phyloP scores from a whole-genome alignment of 2,888 invertebrate genomes.

The Lysandra coridon region DNA sequence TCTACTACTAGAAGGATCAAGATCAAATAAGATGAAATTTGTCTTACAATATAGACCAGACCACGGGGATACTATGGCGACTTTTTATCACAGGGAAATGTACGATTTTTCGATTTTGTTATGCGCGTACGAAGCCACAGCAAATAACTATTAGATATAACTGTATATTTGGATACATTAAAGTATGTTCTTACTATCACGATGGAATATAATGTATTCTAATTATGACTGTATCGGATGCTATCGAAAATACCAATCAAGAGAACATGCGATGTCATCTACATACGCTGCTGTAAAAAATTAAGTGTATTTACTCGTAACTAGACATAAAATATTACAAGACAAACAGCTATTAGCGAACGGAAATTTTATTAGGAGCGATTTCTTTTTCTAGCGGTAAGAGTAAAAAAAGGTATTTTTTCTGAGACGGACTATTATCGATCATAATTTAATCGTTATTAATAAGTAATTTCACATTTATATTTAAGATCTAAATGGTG shows the following conservation, averaged over 20 bases:
- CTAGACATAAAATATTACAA: conserved; percentile 12
- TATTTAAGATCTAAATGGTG: too few relatives aligned
- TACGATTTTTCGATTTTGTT: too few relatives aligned
- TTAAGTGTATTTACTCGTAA: conserved; percentile 19
- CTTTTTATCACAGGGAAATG: too few relatives aligned
- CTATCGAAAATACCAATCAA: conserved; percentile 27
- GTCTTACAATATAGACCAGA: too few relatives aligned
- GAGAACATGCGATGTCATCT: conserved; percentile 32
- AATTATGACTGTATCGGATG: conserved; percentile 21
- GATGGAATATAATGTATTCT: conserved; percentile 13
- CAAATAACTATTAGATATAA: neutral
- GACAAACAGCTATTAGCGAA: conserved; percentile 4
- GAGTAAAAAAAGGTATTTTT: neutral
- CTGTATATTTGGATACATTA: neutral
- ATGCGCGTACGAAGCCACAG: neutral
- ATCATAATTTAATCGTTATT: too few relatives aligned
- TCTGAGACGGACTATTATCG: too few relatives aligned
- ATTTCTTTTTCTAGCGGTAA: neutral
- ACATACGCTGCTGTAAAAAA: conserved; percentile 37
- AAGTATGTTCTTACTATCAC: neutral
- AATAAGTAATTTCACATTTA: too few relatives aligned
- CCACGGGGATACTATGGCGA: too few relatives aligned
- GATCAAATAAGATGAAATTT: too few relatives aligned
- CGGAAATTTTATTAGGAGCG: neutral
- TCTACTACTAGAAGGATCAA: too few relatives aligned